These are phyloP conservation scores for Osedax fenrisi DNA, from an alignment of 2,888 invertebrate genomes.

Conservation along the genomic window DNA sequence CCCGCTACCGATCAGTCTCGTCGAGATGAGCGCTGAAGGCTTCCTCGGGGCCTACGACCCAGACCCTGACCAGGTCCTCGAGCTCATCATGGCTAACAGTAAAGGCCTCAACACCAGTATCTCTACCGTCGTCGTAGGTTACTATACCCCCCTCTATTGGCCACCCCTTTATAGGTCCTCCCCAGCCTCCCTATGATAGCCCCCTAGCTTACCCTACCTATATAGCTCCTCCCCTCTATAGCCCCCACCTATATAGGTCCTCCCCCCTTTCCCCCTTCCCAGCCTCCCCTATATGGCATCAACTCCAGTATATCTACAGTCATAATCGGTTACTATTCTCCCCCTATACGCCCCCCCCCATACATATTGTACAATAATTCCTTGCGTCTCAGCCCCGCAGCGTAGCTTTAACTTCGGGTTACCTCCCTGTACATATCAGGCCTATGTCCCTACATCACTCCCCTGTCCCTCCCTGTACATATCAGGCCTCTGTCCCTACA, in stretches of 20 bases:
- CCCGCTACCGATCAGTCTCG: slow-evolving; percentile 36
- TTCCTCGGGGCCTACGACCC: slow-evolving; percentile 45
- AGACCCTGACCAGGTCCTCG: slow-evolving; percentile 36
- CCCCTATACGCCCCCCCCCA: too few relatives aligned
- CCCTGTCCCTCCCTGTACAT: too few relatives aligned
- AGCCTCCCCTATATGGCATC: not conserved
- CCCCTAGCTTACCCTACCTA: not conserved
- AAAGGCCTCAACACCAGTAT: slow-evolving; percentile 36
- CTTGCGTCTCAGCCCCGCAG: too few relatives aligned
- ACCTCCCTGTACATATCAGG: too few relatives aligned
- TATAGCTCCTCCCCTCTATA: slow-evolving; percentile 2
- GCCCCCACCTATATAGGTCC: slow-evolving; percentile 5
- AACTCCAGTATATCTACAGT: too few relatives aligned
- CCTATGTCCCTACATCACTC: too few relatives aligned
- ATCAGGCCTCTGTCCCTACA: too few relatives aligned
- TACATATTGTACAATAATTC: too few relatives aligned
- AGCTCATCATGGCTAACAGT: slow-evolving; percentile 38
- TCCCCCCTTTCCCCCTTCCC: not conserved
- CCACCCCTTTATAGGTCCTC: not conserved
- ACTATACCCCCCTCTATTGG: not conserved
- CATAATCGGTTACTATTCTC: too few relatives aligned
- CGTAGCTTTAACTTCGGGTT: too few relatives aligned
- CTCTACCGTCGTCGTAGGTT: not conserved
- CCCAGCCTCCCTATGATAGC: not conserved
- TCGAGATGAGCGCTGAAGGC: slow-evolving; percentile 37